Evolutionary conservation across 2,888 invertebrate species (phyloP), one percentile per base, ranked within the genome.

Genomic region (Biston stratarius): DNA sequence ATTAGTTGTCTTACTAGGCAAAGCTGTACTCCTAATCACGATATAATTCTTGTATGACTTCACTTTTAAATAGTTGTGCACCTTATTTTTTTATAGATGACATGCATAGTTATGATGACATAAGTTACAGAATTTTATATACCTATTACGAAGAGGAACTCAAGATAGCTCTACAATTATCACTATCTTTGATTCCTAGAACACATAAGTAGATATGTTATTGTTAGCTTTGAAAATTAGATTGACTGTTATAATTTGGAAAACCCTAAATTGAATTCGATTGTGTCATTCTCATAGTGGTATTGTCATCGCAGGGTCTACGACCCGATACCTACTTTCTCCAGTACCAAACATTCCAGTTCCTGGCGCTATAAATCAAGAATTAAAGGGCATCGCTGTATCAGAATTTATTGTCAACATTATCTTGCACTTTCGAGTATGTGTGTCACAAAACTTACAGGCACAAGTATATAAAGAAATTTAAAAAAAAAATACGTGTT

Each of bases 311-410:
- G 61, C 58, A 52, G 64, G 70, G 67, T 72, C 74, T 68, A 38
- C 49, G 56, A 71, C 62, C 66, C 63, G 69, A 51, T 60, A 38
- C 53, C 62, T 51, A 69, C 73, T 74, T 76, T 76, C 72, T 71
- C 74, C 67, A 63, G 34, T 66, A 36, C 66, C 64, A 66, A 69
- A 69, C 45, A 61, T 64, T 68, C 63, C 52, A 65, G 64, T 70
- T 64, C 36, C 62, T 62, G 58, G 55, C 58, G 61, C 55, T 56
- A 61, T 71, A 67, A 70, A 71, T 71, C 65, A 57, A 33, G 38
- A 59, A 62, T 12, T 57, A 64, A 74, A 74, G 63, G 61, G 66
- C 69, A 64, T 69, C 40, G 7, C 47, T 67, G 59, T 67, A 66
- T 63, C 58, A 58, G 56, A 67, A 69, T 58, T 63, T 68, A 72